Evolutionary conservation across 2,797 vertebrate species (phyloP).

Genomic region (Centropyge bicolor): DNA sequence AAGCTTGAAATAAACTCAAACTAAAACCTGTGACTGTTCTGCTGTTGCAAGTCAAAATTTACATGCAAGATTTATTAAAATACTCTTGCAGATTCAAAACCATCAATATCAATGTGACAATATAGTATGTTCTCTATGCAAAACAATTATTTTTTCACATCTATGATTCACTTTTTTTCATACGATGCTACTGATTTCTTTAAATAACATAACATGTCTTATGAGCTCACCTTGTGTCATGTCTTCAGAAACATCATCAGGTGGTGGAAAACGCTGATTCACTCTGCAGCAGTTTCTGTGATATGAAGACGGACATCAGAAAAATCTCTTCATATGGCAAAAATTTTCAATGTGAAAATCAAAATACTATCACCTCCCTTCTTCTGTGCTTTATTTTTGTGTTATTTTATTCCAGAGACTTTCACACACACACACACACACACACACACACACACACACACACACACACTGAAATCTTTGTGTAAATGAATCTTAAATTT

Average conservation of each 20-base stretch:
- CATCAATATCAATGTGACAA: not conserved
- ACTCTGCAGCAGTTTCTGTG: not conserved
- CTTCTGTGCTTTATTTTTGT: too few relatives aligned
- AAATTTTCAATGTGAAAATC: not conserved
- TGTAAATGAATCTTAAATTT: too few relatives aligned
- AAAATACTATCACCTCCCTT: not conserved
- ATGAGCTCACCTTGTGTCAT: conserved; percentile 11
- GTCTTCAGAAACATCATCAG: not conserved
- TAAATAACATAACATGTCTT: too few relatives aligned
- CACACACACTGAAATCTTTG: too few relatives aligned
- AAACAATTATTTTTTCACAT: not conserved
- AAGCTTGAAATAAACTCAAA: too few relatives aligned
- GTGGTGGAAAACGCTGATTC: not conserved
- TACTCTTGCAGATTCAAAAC: not conserved
- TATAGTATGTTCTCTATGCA: not conserved
- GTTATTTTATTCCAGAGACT: not conserved
- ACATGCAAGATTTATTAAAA: too few relatives aligned
- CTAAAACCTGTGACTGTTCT: not conserved
- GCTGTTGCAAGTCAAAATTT: not conserved
- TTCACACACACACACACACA: too few relatives aligned
- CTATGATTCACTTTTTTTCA: too few relatives aligned
- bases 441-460: too few relatives aligned
- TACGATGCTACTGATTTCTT: too few relatives aligned
- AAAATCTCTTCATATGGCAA: not conserved
- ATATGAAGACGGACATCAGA: not conserved